These are phyloP conservation scores for Idaea straminata DNA, from an alignment of 2,888 invertebrate genomes.

Conservation along the genomic window DNA sequence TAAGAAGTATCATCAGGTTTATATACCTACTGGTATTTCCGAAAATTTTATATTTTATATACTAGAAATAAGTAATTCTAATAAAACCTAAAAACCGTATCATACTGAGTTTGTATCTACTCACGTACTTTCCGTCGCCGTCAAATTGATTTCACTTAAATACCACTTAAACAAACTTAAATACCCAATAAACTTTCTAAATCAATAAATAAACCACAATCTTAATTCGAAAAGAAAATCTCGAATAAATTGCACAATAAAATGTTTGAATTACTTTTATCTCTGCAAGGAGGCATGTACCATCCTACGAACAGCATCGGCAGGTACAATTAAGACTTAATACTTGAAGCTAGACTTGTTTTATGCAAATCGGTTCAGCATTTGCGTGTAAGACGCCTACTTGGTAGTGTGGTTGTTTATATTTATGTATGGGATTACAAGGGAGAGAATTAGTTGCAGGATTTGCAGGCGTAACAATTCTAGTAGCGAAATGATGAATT, in stretches of 20 bases:
- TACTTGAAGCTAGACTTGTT: conserved; percentile 73
- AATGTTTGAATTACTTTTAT: conserved; percentile 66
- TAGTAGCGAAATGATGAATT: conserved; percentile 15
- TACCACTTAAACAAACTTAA: background rate
- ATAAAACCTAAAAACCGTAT: background rate
- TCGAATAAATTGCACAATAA: conserved; percentile 42
- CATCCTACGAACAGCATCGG: conserved; percentile 61
- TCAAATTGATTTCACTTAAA: background rate
- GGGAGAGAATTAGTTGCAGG: conserved; percentile 20
- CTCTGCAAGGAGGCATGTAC: conserved; percentile 58
- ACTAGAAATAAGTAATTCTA: too few species aligned
- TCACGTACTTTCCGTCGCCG: background rate
- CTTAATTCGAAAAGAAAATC: conserved; percentile 17
- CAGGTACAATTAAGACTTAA: conserved; percentile 78
- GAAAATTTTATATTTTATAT: too few species aligned
- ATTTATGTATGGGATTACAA: conserved; percentile 18
- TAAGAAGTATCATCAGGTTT: too few species aligned
- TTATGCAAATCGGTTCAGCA: conserved; percentile 71
- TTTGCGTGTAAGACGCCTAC: conserved; percentile 76
- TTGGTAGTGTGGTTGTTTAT: conserved; percentile 24
- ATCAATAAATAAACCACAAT: conserved; percentile 19
- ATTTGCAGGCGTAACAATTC: conserved; percentile 19
- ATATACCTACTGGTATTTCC: too few species aligned
- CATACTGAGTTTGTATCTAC: background rate
- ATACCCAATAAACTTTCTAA: conserved; percentile 7